phyloP scores from a whole-genome alignment of 2,113 vertebrate genomes.

The Quiscalus mexicanus region DNA sequence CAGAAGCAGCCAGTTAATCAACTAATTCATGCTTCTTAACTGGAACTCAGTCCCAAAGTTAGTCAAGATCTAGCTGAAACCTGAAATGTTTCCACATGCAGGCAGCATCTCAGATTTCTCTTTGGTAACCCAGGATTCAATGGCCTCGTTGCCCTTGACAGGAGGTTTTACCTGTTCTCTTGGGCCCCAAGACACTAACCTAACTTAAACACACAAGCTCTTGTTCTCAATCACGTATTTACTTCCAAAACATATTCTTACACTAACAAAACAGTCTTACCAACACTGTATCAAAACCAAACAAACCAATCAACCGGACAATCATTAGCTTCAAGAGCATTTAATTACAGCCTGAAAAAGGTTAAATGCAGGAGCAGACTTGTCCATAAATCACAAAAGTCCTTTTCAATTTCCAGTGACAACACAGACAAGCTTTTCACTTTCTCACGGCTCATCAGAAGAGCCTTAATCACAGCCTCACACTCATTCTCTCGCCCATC shows the following conservation, averaged over 20 bases:
- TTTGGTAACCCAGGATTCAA: background rate
- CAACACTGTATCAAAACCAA: background rate
- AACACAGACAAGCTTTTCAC: background rate
- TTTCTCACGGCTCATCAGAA: background rate
- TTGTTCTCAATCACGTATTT: background rate
- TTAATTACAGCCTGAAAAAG: background rate
- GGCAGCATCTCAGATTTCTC: background rate
- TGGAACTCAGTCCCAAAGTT: background rate
- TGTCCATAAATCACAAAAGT: background rate
- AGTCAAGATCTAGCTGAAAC: background rate
- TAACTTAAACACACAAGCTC: background rate
- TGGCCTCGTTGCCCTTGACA: background rate
- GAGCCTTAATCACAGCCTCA: background rate
- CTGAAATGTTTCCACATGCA: background rate
- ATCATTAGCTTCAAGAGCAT: background rate
- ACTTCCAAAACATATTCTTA: background rate
- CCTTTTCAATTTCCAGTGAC: background rate
- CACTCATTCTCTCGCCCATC: background rate
- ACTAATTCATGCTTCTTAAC: background rate
- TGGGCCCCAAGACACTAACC: background rate
- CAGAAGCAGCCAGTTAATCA: background rate
- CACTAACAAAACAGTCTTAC: background rate
- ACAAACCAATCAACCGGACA: background rate
- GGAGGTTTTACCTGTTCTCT: background rate
- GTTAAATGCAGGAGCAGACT: background rate